Evolutionary conservation across 2,888 invertebrate genomes (phyloP).

Genomic region (Drosophila kanekoi): DNA sequence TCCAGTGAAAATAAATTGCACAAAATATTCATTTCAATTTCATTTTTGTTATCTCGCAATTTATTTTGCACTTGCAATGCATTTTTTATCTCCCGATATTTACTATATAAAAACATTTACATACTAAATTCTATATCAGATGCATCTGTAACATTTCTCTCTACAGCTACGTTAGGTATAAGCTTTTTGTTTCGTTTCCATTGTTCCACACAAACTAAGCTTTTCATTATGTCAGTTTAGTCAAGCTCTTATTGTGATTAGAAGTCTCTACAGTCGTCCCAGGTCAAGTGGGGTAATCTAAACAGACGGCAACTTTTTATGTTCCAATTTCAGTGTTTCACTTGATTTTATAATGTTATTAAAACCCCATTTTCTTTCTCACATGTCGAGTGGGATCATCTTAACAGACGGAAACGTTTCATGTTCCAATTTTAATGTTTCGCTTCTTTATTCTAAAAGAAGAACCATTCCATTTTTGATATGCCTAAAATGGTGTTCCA

Average conservation of each 20-base stretch:
- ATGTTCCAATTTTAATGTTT: no score
- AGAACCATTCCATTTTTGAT: no score
- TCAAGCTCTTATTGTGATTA: not conserved
- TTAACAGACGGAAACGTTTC: no score
- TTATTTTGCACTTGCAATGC: conserved; percentile 31
- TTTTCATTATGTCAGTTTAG: not conserved
- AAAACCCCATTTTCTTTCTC: no score
- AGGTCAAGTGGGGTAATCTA: no score
- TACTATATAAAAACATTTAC: conserved; percentile 2
- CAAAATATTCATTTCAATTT: conserved; percentile 75
- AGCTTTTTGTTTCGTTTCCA: not conserved
- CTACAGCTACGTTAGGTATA: not conserved
- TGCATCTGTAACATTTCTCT: not conserved
- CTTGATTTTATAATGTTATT: no score
- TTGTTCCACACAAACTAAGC: not conserved
- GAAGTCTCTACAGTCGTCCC: no score
- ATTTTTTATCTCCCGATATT: conserved; percentile 15
- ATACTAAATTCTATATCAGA: not conserved
- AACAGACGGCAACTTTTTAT: no score
- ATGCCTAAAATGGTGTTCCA: not conserved
- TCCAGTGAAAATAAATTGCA: conserved; percentile 62
- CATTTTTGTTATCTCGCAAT: conserved; percentile 43
- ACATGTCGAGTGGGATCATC: no score
- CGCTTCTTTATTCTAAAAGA: no score
- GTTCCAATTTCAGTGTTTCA: no score